Conservation (phyloP, 1,140 invertebrate genomes). For the Zaprionus ghesquierei region DNA sequence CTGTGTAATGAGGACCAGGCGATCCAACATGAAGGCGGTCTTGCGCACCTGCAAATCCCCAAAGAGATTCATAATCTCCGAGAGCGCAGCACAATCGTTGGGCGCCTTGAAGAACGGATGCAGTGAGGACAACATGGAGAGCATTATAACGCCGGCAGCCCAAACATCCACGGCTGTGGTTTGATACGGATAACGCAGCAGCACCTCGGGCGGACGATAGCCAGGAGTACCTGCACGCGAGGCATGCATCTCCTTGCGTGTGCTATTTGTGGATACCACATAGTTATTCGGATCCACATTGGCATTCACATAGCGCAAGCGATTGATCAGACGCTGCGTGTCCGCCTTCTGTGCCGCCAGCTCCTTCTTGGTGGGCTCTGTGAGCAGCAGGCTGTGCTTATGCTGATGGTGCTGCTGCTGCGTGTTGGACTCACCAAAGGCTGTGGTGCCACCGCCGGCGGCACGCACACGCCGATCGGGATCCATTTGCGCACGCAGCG, state of each 20-base stretch:
- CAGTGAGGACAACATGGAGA: conserved; percentile 89
- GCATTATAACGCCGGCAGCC: conserved; percentile 93
- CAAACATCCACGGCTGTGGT: conserved; percentile 93
- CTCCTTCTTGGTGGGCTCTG: conserved; percentile 48
- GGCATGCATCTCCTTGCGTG: conserved; percentile 85
- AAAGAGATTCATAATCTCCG: conserved; percentile 92
- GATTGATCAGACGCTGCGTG: conserved; percentile 51
- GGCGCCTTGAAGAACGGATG: conserved; percentile 94
- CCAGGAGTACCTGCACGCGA: conserved; percentile 93
- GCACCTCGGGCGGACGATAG: conserved; percentile 94
- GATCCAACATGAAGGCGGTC: conserved; percentile 86
- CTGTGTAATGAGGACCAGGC: conserved; percentile 84
- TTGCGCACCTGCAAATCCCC: conserved; percentile 88
- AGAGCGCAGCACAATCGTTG: conserved; percentile 90
- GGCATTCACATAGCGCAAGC: conserved; percentile 32
- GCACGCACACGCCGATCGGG: conserved; percentile 25
- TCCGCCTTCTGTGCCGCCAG: conserved; percentile 51
- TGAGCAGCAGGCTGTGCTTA: background rate
- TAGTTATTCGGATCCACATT: conserved; percentile 74
- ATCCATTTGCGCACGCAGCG: background rate
- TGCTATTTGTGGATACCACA: conserved; percentile 44
- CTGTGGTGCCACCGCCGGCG: conserved; percentile 46
- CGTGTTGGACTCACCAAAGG: background rate
- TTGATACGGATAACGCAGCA: conserved; percentile 90
- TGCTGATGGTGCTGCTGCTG: background rate